These are phyloP conservation scores for Frieseomelitta varia DNA, from an alignment of 1,140 invertebrate genomes.

Conservation along the genomic window DNA sequence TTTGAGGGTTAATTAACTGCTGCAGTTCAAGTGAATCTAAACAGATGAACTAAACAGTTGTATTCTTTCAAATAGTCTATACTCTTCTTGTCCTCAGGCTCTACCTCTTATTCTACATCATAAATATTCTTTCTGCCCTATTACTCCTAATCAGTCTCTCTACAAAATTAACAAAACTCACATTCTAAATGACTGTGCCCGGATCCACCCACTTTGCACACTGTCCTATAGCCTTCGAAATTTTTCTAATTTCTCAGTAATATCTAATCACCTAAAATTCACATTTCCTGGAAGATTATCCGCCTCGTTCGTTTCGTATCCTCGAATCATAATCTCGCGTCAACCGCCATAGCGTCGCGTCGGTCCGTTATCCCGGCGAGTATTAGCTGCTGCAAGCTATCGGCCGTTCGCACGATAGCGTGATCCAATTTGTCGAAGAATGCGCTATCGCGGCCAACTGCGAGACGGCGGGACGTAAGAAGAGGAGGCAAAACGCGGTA, in stretches of 20 bases:
- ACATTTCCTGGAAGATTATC: background rate
- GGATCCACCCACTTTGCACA: too few relatives aligned
- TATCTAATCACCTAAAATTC: background rate
- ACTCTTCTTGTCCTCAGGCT: too few relatives aligned
- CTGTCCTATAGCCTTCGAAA: too few relatives aligned
- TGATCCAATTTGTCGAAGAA: conserved; percentile 82
- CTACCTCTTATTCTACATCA: too few relatives aligned
- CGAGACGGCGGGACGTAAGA: conserved; percentile 53
- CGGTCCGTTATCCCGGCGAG: conserved; percentile 54
- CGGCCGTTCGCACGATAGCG: conserved; percentile 73
- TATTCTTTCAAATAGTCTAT: too few relatives aligned
- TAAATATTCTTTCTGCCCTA: too few relatives aligned
- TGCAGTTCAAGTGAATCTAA: too few relatives aligned
- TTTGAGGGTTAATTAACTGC: too few relatives aligned
- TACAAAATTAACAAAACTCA: too few relatives aligned
- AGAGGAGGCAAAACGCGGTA: conserved; percentile 52
- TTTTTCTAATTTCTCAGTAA: background rate
- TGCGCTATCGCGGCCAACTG: conserved; percentile 72
- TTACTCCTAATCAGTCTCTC: too few relatives aligned
- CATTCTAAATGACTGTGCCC: too few relatives aligned
- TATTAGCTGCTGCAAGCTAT: conserved; percentile 61
- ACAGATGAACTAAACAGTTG: too few relatives aligned
- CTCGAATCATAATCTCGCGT: background rate
- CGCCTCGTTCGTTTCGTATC: background rate
- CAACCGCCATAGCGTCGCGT: background rate